Evolutionary conservation across 2,888 invertebrate genomes (phyloP).

Genomic region (Zhengitettix transpicula): DNA sequence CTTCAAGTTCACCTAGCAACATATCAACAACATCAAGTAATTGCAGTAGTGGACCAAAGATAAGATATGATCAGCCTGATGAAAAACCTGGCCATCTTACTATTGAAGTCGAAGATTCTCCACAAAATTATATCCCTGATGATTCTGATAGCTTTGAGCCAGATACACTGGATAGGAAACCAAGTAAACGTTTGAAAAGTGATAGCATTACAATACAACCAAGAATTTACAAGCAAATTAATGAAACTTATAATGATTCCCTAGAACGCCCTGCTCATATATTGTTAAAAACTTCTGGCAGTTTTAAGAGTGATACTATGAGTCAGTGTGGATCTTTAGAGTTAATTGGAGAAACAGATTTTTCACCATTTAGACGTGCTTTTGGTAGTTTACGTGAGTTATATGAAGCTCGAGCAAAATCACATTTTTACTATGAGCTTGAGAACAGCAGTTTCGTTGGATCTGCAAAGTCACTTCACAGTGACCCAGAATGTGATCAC

Average conservation of each 20-base stretch:
- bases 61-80: conserved; percentile 35
- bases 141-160: conserved; percentile 76
- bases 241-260: conserved; percentile 29
- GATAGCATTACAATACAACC: not conserved
- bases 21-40: conserved; percentile 22
- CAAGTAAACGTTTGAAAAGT: conserved; percentile 33
- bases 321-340: conserved; percentile 1
- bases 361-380: conserved; percentile 22
- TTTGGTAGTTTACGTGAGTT: conserved; percentile 58
- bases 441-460: not conserved
- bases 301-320: conserved; percentile 40
- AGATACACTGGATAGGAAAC: conserved; percentile 68
- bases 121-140: conserved; percentile 51
- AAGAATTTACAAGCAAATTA: conserved; percentile 4
- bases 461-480: not conserved
- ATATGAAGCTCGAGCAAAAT: conserved; percentile 37
- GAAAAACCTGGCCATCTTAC: conserved; percentile 64
- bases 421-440: not conserved
- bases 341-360: not conserved
- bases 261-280: conserved; percentile 38
- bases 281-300: conserved; percentile 48
- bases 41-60: conserved; percentile 30
- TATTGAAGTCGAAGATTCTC: conserved; percentile 61
- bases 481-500: conserved; percentile 1
- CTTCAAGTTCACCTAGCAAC: conserved; percentile 18